Evolutionary conservation across 2,888 invertebrate genomes (phyloP), one percentile per base, ranked within the genome.

Genomic region (Allygus modestus): DNA sequence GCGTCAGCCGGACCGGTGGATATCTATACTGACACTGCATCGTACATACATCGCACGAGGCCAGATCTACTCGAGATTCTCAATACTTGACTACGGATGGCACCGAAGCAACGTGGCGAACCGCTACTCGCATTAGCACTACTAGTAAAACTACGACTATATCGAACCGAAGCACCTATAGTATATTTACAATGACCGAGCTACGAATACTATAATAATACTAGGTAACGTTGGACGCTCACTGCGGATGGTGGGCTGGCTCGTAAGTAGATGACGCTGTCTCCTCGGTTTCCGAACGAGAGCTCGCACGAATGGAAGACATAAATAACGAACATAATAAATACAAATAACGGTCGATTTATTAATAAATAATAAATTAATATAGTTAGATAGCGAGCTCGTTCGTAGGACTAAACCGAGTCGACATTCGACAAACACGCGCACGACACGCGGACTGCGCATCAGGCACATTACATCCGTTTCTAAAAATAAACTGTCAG

Each of bases 131-230:
- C 69, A 5, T 5, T 69, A 61, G 61, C 33, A 69, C 69, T 69
- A 73, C 43, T 58, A 58, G 51, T 51, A 51, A 4, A 7, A 51
- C 51, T n/a, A 51, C 15, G 2, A 51, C 51, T 51, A 71, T 71
- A 71, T 71, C 31, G 28, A 41, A 33, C 43, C 33, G 43, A 77
- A 58, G 79, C 79, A 79, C 79, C 79, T 79, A 51, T 17, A 46
- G 54, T 58, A 79, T 79, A 79, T 58, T n/a, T 58, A 79, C 79
- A 79, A 51, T 54, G 20, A 79, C 15, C n/a, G 28, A 4, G 33
- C 33, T 58, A 79, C 17, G 51, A 79, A 79, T 79, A 79, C 79
- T 79, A 58, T 79, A 79, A 79, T 79, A 79, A 79, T 79, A 79
- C 79, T 79, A 79, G 79, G 79, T 79, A 79, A 79, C 79, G 58